Evolutionary conservation across 2,888 invertebrate genomes (phyloP), one percentile per base, ranked within the genome.

Genomic region (Tromatobia lineatoria): DNA sequence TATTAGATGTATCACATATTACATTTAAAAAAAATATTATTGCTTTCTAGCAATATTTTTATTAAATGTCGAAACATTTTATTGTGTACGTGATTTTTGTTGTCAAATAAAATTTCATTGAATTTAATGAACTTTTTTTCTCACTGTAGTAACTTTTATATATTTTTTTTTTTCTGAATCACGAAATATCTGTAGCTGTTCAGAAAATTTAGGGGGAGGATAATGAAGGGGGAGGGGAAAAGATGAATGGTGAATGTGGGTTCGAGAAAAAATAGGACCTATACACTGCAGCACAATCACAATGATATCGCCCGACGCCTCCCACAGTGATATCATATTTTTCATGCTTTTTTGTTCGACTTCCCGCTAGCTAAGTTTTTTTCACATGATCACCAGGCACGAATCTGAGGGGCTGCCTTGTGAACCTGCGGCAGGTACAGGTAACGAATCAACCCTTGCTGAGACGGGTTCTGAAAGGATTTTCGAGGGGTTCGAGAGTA

Each of bases 271-370:
- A 66, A 47, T 47, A n/a, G 45, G 23, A 23, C 3, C 11, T 66
- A 25, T 66, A 47, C 47, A 15, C 13, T 20, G 47, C 66, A 66
- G 20, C 66, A n/a, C 45, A 66, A 66, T 66, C 45, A 66, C 45
- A 47, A 71, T 20, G 23, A 71, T 57, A 42, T 57, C 42, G 8
- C 20, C 57, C 38, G 54, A 23, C 15, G 57, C 57, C 54, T 71
- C 71, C 54, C 57, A 71, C 71, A 42, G 57, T 71, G 25, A 47
- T 47, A 66, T 45, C 45, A 47, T 10, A 66, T 66, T 45, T 64
- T 66, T 66, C 45, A n/a, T 11, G 18, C n/a, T 71, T 71, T 71
- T 71, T 71, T 57, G 25, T 54, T 71, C 23, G 54, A 42, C 57
- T 57, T 71, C 42, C 25, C 52, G 20, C 42, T 7, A 20, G 23